These are phyloP conservation scores for Smutsia gigantea DNA, from an alignment of 2,797 vertebrate genomes.

Conservation along the genomic window DNA sequence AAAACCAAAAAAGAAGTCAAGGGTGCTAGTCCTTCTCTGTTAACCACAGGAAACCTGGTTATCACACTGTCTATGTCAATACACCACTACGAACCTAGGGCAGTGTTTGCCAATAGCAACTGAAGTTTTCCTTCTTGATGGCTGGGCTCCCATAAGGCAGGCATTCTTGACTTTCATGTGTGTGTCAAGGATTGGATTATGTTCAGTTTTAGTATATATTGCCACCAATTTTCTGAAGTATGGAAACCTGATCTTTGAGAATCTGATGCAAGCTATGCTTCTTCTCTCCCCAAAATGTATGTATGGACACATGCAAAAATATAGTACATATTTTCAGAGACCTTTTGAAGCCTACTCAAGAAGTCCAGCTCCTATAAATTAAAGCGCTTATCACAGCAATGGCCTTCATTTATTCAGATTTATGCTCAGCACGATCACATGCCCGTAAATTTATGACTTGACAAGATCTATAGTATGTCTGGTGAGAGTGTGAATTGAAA, in stretches of 20 bases:
- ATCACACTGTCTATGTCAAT: not conserved
- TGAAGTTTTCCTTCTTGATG: not conserved
- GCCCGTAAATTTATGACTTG: not conserved
- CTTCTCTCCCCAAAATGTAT: not conserved
- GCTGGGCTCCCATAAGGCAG: not conserved
- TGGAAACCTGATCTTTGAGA: not conserved
- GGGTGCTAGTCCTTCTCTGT: not conserved
- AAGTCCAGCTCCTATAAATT: not conserved
- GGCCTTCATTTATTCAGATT: not conserved
- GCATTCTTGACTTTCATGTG: not conserved
- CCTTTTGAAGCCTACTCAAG: not conserved
- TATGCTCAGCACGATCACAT: not conserved
- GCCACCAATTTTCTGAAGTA: not conserved
- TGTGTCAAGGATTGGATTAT: not conserved
- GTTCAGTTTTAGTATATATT: not conserved
- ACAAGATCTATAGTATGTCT: not conserved
- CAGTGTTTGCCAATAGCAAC: not conserved
- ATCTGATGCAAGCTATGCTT: not conserved
- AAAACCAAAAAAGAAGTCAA: not conserved
- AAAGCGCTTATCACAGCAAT: not conserved
- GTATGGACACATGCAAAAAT: not conserved
- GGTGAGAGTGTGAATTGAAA: not conserved
- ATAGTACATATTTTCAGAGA: not conserved
- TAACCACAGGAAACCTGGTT: not conserved
- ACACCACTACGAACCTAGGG: not conserved